Percentiles rank a stretch among this genome's conserved stretches.
Evolutionary conservation across 2,113 vertebrate species (phyloP).

Genomic region (Crotalus helleri): DNA sequence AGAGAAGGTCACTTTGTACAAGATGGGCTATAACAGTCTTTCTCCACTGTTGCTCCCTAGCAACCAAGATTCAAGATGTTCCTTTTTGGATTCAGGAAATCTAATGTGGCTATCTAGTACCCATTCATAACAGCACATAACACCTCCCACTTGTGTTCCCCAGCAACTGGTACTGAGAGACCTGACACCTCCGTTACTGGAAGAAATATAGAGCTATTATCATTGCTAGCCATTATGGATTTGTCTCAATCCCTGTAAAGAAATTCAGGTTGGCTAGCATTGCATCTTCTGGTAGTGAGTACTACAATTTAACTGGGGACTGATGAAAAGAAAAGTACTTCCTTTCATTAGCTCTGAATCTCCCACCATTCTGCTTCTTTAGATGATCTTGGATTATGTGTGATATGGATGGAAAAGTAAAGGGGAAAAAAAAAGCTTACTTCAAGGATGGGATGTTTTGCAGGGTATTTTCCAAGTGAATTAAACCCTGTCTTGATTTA

Average conservation of each 20-base stretch:
- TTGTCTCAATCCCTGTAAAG: neutral
- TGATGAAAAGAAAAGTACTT: neutral
- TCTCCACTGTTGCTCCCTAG: neutral
- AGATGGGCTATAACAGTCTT: neutral
- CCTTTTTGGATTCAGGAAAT: neutral
- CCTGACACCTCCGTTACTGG: neutral
- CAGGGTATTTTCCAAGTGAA: neutral
- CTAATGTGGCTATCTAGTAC: neutral
- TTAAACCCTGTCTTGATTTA: neutral
- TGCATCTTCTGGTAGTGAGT: neutral
- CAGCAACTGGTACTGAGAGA: neutral
- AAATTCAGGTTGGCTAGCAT: neutral
- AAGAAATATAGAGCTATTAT: neutral
- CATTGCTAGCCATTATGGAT: neutral
- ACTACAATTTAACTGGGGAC: neutral
- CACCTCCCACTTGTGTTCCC: neutral
- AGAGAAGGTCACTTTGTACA: neutral
- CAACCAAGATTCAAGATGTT: neutral
- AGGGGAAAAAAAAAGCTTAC: neutral
- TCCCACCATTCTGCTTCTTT: neutral
- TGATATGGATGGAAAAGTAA: neutral
- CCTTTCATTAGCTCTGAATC: neutral
- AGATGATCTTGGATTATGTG: neutral
- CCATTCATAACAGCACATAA: neutral
- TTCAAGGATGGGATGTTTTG: neutral